A percentile compares a stretch with the other conserved stretches of the same genome.
phyloP scores from a whole-genome alignment of 1,140 invertebrate species.

The Helicoverpa armigera region DNA sequence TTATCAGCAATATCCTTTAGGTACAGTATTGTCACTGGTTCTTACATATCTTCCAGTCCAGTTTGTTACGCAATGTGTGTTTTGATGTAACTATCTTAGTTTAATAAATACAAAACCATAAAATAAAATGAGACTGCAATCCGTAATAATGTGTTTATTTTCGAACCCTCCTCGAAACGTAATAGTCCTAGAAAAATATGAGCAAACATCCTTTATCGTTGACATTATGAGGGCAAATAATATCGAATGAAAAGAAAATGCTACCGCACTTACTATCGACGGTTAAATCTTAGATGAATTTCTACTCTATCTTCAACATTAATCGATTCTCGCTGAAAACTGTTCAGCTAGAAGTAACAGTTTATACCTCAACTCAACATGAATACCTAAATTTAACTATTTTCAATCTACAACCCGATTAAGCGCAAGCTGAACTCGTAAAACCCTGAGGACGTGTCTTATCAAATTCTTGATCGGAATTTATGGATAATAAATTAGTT shows the following conservation, averaged over 20 bases:
- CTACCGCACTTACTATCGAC: neutral
- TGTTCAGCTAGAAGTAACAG: slow-evolving; percentile 23
- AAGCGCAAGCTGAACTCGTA: slow-evolving; percentile 58
- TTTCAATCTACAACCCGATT: slow-evolving; percentile 56
- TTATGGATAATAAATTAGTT: slow-evolving; percentile 76
- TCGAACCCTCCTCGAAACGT: slow-evolving; percentile 28
- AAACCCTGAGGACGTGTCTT: slow-evolving; percentile 67
- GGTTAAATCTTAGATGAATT: slow-evolving; percentile 26
- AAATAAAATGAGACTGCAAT: slow-evolving; percentile 85
- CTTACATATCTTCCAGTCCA: slow-evolving; percentile 82
- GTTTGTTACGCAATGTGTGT: slow-evolving; percentile 83
- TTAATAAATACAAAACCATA: slow-evolving; percentile 77
- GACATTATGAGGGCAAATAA: slow-evolving; percentile 1
- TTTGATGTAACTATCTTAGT: slow-evolving; percentile 84
- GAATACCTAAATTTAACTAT: slow-evolving; percentile 42
- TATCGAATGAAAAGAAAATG: slow-evolving; percentile 14
- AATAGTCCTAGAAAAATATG: slow-evolving; percentile 23
- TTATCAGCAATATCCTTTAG: slow-evolving; percentile 68
- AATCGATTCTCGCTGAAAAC: slow-evolving; percentile 8
- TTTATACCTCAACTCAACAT: neutral
- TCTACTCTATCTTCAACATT: neutral
- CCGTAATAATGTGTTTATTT: slow-evolving; percentile 64
- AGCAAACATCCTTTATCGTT: slow-evolving; percentile 19
- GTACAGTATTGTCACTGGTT: slow-evolving; percentile 69
- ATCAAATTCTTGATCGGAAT: slow-evolving; percentile 70